Base-by-base conservation (phyloP, 2,113 vertebrate species). In the Coracopsis vasa region DNA sequence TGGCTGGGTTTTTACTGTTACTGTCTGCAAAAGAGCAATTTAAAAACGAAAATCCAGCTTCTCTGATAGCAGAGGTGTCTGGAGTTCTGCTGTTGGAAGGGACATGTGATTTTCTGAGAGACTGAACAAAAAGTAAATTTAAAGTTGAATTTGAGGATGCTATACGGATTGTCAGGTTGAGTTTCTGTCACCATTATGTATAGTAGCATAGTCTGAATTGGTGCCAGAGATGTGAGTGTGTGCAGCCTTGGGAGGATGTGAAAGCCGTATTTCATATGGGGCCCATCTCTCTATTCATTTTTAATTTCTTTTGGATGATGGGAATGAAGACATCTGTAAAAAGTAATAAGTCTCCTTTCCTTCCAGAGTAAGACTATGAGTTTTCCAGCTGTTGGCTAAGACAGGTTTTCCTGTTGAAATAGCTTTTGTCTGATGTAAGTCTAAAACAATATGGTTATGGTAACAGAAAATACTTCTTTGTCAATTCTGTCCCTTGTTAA, bases 361-460 rank as follows among this genome's bases (percentile, higher is more conserved):
- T 94, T 92, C 85, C 87, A 95, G 93, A 90, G n/a, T 44, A 54
- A 82, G 16, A 9, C 69, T 80, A 94, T 95, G 94, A 91, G 72
- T 95, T 97, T 97, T 97, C 88, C 92, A 96, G 92, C 93, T 98
- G 94, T 80, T 92, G 82, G 86, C 85, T 94, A 96, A 92, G 47
- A 53, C 78, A 95, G 72, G 65, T 96, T 96, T 97, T 97, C 95
- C 95, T 96, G 71, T 80, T 87, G 61, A 97, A 95, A 90, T 95
- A 90, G 81, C 92, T 93, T 77, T 95, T 89, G 89, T 95, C 94
- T 97, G 93, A 96, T 94, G 61, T 72, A 81, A 97, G 84, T 92
- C 88, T 94, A 35, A 88, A 94, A 90, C 93, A 96, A 87, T 97
- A 96, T 86, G 87, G 80, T 92, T 95, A 89, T 42, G 93, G 85